Base-by-base conservation (phyloP, 2,797 vertebrate species). In the Brotula barbata region DNA sequence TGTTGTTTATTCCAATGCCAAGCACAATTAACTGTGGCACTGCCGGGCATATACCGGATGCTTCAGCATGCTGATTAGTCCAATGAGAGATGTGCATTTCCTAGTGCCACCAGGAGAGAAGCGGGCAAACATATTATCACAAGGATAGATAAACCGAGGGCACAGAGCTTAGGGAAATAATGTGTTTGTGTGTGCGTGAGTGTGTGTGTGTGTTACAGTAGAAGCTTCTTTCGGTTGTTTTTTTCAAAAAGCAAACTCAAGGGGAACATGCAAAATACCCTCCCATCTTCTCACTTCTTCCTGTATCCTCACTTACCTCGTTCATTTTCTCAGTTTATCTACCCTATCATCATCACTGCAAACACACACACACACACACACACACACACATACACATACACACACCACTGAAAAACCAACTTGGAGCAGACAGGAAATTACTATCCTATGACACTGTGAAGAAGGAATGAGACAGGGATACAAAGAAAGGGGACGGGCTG, bases 1-100 rank as follows among this genome's bases (percentile, higher is more conserved):
- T 84, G 82, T 82, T 85, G 85, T 87, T 87, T 80, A 86, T 87
- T 84, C 78, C 81, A 67, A 77, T 84, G 82, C 81, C 65, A 78
- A 85, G 88, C 85, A 83, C 82, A 87, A 88, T 89, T 89, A 88
- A 90, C 83, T 73, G 61, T 74, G 80, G 83, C 72, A 85, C 87
- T 87, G 85, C 83, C 69, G 75, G 89, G 87, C 82, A 85, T 80
- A 73, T 78, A 74, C 71, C 64, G 78, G 78, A 89, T 83, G 82
- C 79, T 87, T 73, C 49, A 34, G 83, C 71, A 81, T 85, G 77
- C 82, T 87, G 88, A 91, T 90, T 88, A 90, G 75, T 68, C 83
- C 85, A 82, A 73, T 89, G 85, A 89, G 84, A 85, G 83, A 90
- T 86, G 84, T 86, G 67, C 12, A 47, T 81, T 89, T 89, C 80